Evolutionary conservation across 2,797 vertebrate genomes (phyloP).

Genomic region (Spondyliosoma cantharus): DNA sequence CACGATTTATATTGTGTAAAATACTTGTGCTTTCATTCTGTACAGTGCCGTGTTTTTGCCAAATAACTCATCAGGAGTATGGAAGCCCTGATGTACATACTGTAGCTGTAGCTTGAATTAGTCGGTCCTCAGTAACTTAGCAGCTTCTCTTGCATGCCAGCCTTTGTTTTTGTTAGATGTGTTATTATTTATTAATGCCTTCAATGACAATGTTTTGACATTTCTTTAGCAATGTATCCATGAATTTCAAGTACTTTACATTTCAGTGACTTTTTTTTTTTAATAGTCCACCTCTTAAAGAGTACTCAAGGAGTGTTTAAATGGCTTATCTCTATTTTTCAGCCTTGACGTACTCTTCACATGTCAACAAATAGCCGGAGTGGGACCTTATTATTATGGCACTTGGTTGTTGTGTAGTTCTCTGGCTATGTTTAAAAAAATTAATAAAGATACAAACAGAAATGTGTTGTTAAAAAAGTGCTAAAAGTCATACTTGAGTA

Average conservation of each 20-base stretch:
- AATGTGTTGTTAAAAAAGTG: not conserved
- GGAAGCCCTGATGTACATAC: constrained; percentile 42
- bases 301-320: constrained; percentile 43
- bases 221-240: constrained; percentile 51
- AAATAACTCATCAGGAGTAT: constrained; percentile 63
- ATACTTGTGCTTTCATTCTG: constrained; percentile 56
- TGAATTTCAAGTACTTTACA: constrained; percentile 68
- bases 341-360: constrained; percentile 28
- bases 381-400: constrained; percentile 38
- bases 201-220: constrained; percentile 47
- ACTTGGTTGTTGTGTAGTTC: constrained; percentile 44
- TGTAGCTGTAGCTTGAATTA: constrained; percentile 59
- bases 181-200: constrained; percentile 79
- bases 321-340: constrained; percentile 17
- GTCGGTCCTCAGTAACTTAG: constrained; percentile 65
- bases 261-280: constrained; percentile 56
- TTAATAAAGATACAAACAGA: constrained; percentile 58
- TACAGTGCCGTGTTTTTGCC: constrained; percentile 73
- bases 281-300: constrained; percentile 18
- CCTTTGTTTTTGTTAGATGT: constrained; percentile 63
- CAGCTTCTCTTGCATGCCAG: constrained; percentile 69
- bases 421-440: constrained; percentile 49
- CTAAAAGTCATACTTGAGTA: too few species aligned
- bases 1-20: constrained; percentile 71
- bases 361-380: constrained; percentile 37